Percentiles rank a stretch among this genome's conserved stretches.
phyloP scores from a whole-genome alignment of 2,113 vertebrate genomes.

The Parus major region DNA sequence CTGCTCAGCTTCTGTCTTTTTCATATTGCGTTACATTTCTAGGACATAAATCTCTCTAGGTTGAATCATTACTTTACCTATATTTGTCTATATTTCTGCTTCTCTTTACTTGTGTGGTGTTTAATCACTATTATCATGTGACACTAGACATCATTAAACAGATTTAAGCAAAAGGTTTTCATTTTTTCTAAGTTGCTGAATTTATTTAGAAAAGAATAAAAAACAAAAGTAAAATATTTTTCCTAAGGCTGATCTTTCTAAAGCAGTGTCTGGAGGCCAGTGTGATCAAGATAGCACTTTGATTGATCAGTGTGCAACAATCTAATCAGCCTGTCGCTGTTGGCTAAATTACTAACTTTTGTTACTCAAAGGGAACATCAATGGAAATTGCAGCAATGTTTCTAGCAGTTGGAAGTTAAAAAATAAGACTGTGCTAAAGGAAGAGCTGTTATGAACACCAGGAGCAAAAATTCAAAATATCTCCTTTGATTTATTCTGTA shows the following conservation, averaged over 20 bases:
- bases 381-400: constrained; percentile 21
- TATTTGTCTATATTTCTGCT: not conserved
- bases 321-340: not conserved
- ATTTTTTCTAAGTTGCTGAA: not conserved
- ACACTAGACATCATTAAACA: not conserved
- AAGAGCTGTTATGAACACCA: not conserved
- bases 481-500: not conserved
- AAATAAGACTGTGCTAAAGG: not conserved
- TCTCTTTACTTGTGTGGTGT: not conserved
- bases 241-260: not conserved
- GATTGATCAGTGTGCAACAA: constrained; percentile 12
- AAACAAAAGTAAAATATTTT: not conserved
- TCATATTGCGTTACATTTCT: not conserved
- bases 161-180: not conserved
- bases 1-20: not conserved
- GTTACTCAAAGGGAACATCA: constrained; percentile 23
- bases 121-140: not conserved
- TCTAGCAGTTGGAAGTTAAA: not conserved
- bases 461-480: not conserved
- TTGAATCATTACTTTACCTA: not conserved
- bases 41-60: not conserved
- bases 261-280: not conserved
- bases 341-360: constrained; percentile 17
- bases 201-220: not conserved
- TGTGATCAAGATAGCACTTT: not conserved